Base-by-base conservation (phyloP, 2,797 vertebrate species). In the Chromis chromis region DNA sequence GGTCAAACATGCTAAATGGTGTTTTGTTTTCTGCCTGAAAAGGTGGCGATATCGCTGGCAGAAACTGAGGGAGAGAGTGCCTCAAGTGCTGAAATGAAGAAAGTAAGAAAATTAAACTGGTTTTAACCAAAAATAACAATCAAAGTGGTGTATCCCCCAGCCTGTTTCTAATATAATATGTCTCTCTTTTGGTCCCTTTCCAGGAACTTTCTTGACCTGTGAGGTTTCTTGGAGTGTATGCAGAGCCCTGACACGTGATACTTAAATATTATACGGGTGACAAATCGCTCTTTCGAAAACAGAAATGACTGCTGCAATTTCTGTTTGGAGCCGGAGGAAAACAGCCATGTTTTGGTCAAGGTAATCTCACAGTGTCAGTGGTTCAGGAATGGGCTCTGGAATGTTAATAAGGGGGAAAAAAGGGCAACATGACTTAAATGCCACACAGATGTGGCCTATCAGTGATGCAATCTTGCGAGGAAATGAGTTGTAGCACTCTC, bases 391-490 rank as follows among this genome's bases (percentile, higher is more conserved):
- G 80, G 50, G 56, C 79, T 78, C 53, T 69, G 89, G 90, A 92
- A 92, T 90, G 88, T 92, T 88, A 89, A 91, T 90, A 55, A 79
- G 81, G 50, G 66, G 65, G 33, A 22, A 42, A 57, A 78, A 81
- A 67, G 84, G 70, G 75, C 63, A 87, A 84, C 83, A 42, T 1
- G 33, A 86, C 68, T 86, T 85, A 88, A 91, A 90, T 90, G 80
- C 83, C 87, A 81, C 81, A 82, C 89, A 91, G 90, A 91, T 90
- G 90, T 90, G 87, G 58, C 55, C 65, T 78, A 79, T 83, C 81
- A 9, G 74, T 69, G 86, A 88, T 71, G 81, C 79, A 86, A 86
- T 83, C 76, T 69, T 28, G 62, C 63, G n/a, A 59, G 86, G 81
- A 86, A 89, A 90, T 76, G 46, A 77, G 52, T 39, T 71, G 84